phyloP scores from a whole-genome alignment of 2,113 vertebrate genomes.

The Malaclemys terrapin region DNA sequence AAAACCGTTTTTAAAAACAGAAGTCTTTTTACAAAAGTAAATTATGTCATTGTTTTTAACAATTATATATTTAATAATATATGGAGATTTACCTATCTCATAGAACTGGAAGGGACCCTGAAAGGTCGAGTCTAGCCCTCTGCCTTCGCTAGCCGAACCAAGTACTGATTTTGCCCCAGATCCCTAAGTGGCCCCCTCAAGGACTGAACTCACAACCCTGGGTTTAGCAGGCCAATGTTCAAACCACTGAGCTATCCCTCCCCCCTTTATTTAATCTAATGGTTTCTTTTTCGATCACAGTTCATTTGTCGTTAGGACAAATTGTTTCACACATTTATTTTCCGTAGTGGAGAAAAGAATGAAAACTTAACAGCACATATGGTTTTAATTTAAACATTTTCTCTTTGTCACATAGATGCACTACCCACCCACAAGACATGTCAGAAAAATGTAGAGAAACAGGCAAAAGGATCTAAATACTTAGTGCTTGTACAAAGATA shows the following conservation, averaged over 20 bases:
- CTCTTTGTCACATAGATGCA: not conserved
- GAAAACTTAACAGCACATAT: not conserved
- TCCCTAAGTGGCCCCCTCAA: too few species aligned
- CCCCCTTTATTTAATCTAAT: not conserved
- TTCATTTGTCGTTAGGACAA: not conserved
- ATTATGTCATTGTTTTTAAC: not conserved
- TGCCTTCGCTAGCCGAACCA: too few species aligned
- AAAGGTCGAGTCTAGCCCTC: too few species aligned
- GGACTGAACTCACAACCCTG: too few species aligned
- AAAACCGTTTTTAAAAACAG: not conserved
- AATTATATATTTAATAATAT: not conserved
- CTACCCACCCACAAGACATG: not conserved
- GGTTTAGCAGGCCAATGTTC: too few species aligned
- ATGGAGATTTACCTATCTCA: too few species aligned
- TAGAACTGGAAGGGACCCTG: too few species aligned
- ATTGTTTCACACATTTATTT: not conserved
- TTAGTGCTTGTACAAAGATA: not conserved
- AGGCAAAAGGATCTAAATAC: not conserved
- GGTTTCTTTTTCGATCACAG: not conserved
- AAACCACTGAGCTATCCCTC: too few species aligned
- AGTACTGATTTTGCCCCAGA: too few species aligned
- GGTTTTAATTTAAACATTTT: not conserved
- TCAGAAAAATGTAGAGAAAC: not conserved
- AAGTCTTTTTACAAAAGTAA: not conserved
- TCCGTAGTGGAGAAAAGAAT: not conserved